These are phyloP conservation scores for Drosophila cracens DNA, from an alignment of 2,888 invertebrate genomes.

Conservation along the genomic window DNA sequence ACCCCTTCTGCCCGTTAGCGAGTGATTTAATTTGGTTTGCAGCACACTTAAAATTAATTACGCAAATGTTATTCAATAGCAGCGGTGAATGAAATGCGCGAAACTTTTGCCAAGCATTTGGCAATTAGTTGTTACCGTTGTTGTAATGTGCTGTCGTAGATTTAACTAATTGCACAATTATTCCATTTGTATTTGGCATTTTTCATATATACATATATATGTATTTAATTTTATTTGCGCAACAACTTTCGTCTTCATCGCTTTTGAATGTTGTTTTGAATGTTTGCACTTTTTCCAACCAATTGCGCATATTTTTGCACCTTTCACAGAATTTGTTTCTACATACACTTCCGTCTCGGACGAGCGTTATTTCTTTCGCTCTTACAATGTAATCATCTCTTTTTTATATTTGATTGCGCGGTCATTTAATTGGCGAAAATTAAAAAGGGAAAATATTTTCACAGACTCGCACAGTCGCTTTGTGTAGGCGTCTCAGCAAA, in stretches of 20 bases:
- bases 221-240: constrained; percentile 70
- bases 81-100: constrained; percentile 50
- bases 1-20: background rate
- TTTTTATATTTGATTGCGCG: constrained; percentile 46
- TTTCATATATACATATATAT: constrained; percentile 18
- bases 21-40: constrained; percentile 69
- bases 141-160: constrained; percentile 44
- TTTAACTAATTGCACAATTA: constrained; percentile 74
- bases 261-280: constrained; percentile 28
- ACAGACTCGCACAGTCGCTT: constrained; percentile 42
- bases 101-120: constrained; percentile 49
- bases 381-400: constrained; percentile 58
- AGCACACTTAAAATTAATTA: constrained; percentile 62
- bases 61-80: constrained; percentile 76
- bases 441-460: constrained; percentile 76
- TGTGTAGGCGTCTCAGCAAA: constrained; percentile 68
- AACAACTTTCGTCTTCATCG: constrained; percentile 80
- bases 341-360: constrained; percentile 62
- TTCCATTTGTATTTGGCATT: constrained; percentile 66
- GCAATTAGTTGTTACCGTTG: constrained; percentile 22
- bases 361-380: constrained; percentile 32
- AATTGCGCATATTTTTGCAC: constrained; percentile 66
- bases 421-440: constrained; percentile 77
- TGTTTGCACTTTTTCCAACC: constrained; percentile 56
- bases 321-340: constrained; percentile 74